phyloP scores from a whole-genome alignment of 2,113 vertebrate species.

The Perca schrenkii region DNA sequence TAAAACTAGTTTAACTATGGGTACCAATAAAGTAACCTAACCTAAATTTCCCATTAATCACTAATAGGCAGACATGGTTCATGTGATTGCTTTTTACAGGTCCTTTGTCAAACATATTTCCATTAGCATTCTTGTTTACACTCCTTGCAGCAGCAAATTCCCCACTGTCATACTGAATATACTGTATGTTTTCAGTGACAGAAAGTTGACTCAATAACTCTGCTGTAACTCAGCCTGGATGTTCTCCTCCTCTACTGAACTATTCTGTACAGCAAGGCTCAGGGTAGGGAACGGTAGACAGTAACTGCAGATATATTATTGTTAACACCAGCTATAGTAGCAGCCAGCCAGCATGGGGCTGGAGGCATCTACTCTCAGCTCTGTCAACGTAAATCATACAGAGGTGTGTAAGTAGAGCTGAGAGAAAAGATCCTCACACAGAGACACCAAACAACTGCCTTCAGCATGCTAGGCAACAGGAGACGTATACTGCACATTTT shows the following conservation, averaged over 20 bases:
- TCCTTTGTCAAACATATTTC: not conserved
- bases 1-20: too few species aligned
- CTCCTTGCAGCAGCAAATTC: not conserved
- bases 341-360: conserved; percentile 32
- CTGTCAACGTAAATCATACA: conserved; percentile 44
- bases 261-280: conserved; percentile 7
- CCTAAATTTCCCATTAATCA: too few species aligned
- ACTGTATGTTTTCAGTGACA: not conserved
- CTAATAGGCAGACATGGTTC: too few species aligned
- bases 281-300: conserved; percentile 16
- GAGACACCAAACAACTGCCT: conserved; percentile 19
- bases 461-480: conserved; percentile 21
- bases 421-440: conserved; percentile 26
- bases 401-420: not conserved
- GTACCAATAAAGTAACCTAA: too few species aligned
- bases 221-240: conserved; percentile 8
- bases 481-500: not conserved
- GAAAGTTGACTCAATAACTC: conserved; percentile 3
- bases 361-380: conserved; percentile 51
- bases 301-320: conserved; percentile 39
- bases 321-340: conserved; percentile 37
- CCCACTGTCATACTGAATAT: not conserved
- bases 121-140: not conserved
- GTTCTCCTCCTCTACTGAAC: conserved; percentile 13
- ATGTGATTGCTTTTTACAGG: too few species aligned